phyloP scores from a whole-genome alignment of 2,797 vertebrate species.

The Hephaestus fuliginosus region DNA sequence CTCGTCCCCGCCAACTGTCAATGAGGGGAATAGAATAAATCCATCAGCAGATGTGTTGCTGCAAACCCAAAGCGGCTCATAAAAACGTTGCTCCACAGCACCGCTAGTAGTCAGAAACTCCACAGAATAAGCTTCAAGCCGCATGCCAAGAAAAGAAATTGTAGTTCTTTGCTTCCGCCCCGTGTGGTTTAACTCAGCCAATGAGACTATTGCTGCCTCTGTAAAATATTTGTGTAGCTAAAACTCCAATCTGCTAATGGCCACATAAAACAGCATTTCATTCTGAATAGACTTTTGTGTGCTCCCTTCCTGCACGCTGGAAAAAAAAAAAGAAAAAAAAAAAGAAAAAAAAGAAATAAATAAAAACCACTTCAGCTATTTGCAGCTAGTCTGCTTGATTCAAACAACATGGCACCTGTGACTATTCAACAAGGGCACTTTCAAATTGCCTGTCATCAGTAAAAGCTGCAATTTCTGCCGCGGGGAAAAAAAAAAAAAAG shows the following conservation, averaged over 20 bases:
- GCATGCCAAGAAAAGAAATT: not conserved
- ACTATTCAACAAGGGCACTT: slow-evolving; percentile 63
- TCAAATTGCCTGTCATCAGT: slow-evolving; percentile 63
- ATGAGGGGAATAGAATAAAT: not conserved
- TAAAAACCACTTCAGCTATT: slow-evolving; percentile 38
- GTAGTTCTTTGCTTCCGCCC: slow-evolving; percentile 4
- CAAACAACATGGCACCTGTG: slow-evolving; percentile 72
- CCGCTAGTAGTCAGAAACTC: not conserved
- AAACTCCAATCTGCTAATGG: slow-evolving; percentile 73
- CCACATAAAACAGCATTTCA: slow-evolving; percentile 63
- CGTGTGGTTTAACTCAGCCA: slow-evolving; percentile 24
- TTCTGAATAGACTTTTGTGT: slow-evolving; percentile 44
- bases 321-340: not conserved
- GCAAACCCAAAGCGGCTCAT: not conserved
- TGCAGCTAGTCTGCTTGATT: slow-evolving; percentile 43
- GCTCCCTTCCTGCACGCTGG: slow-evolving; percentile 34
- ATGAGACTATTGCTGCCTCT: slow-evolving; percentile 32
- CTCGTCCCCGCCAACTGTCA: not conserved
- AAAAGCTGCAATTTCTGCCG: slow-evolving; percentile 68
- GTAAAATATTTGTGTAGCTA: slow-evolving; percentile 60
- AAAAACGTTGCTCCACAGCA: not conserved
- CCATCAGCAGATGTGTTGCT: not conserved
- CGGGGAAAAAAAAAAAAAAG: slow-evolving; percentile 10
- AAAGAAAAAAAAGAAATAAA: not conserved
- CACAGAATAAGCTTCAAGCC: not conserved